Conservation (phyloP, 2,113 vertebrate genomes). For the Amphiprion percula region DNA sequence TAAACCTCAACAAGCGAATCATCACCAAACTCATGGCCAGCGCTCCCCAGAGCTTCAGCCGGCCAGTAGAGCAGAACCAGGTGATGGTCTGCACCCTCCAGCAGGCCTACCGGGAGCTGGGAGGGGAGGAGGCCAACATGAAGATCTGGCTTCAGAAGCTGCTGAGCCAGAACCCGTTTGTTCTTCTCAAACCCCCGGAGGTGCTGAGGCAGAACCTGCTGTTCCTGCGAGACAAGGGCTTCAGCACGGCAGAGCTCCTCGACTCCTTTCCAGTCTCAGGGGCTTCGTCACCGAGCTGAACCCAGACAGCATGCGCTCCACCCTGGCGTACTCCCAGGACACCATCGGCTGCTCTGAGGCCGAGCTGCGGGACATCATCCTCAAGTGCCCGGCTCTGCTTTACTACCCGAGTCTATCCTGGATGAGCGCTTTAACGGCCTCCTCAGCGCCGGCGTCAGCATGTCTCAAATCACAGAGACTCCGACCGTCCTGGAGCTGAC, state of each 20-base stretch:
- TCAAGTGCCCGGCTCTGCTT: slow-evolving; percentile 91
- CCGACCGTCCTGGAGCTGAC: slow-evolving; percentile 92
- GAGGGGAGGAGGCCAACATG: slow-evolving; percentile 89
- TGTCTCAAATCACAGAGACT: slow-evolving; percentile 87
- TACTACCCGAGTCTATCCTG: slow-evolving; percentile 88
- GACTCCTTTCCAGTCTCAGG: slow-evolving; percentile 91
- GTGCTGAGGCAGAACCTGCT: slow-evolving; percentile 86
- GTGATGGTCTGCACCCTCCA: slow-evolving; percentile 85
- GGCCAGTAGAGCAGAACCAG: slow-evolving; percentile 87
- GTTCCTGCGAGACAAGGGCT: slow-evolving; percentile 87
- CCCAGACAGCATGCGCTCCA: slow-evolving; percentile 83
- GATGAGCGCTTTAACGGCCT: slow-evolving; percentile 88
- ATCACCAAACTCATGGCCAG: slow-evolving; percentile 92
- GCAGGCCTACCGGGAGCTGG: slow-evolving; percentile 86
- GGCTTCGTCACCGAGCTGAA: slow-evolving; percentile 92
- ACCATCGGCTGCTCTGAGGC: slow-evolving; percentile 86
- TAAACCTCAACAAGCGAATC: slow-evolving; percentile 91
- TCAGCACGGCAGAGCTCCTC: slow-evolving; percentile 88
- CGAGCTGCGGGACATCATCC: slow-evolving; percentile 85
- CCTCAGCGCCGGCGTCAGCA: slow-evolving; percentile 86
- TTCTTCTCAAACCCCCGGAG: slow-evolving; percentile 86
- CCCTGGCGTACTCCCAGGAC: slow-evolving; percentile 86
- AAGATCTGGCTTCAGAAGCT: slow-evolving; percentile 94
- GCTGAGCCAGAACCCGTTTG: slow-evolving; percentile 93
- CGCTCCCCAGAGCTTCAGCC: slow-evolving; percentile 89